Evolutionary conservation across 2,888 invertebrate species (phyloP).

Genomic region (Xanthia togata): DNA sequence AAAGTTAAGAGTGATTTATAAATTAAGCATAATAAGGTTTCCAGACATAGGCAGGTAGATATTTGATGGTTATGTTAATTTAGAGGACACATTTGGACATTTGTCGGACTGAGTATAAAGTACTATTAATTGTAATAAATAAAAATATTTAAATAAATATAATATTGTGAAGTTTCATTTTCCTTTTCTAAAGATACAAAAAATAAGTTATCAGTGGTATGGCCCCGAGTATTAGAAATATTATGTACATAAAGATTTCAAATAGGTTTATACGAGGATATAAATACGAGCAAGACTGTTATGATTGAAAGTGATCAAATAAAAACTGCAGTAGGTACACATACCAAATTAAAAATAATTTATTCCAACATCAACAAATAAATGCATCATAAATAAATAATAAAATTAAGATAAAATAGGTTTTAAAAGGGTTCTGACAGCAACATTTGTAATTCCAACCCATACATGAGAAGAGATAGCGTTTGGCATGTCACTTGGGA

Average conservation of each 20-base stretch:
- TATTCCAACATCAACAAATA: constrained; percentile 45
- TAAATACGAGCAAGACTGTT: no score
- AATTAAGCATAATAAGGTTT: constrained; percentile 77
- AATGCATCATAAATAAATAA: constrained; percentile 33
- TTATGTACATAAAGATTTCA: no score
- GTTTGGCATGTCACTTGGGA: constrained; percentile 85
- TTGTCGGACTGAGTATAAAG: constrained; percentile 88
- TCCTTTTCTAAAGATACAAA: background rate
- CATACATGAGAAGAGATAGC: constrained; percentile 86
- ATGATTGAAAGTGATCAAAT: background rate
- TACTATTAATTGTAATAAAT: constrained; percentile 86
- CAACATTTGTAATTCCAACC: constrained; percentile 86
- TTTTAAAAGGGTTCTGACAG: constrained; percentile 83
- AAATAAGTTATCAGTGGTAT: background rate
- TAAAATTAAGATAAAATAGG: constrained; percentile 75
- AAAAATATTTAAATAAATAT: constrained; percentile 76
- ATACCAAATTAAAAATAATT: constrained; percentile 35
- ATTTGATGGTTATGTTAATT: constrained; percentile 81
- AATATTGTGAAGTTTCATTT: constrained; percentile 30
- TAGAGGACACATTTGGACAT: constrained; percentile 81
- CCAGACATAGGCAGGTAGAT: constrained; percentile 73
- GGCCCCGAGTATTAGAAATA: background rate
- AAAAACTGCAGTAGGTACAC: background rate
- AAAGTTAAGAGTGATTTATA: constrained; percentile 66
- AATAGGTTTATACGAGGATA: no score